phyloP scores from a whole-genome alignment of 2,888 invertebrate species.

The Luperina nickerlii region DNA sequence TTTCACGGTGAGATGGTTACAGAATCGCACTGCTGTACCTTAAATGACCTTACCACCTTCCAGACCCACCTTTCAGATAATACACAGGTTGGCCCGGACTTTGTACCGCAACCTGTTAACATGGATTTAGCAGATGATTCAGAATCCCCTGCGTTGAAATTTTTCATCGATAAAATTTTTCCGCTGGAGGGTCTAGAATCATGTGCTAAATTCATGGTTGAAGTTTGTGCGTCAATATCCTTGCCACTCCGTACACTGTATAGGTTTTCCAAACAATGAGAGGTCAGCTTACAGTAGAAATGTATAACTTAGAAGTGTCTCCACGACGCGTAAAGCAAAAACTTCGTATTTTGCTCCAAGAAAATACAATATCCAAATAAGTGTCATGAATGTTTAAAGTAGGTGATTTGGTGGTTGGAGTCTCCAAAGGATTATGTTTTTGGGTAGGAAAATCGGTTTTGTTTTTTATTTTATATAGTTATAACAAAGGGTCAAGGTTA shows the following conservation, averaged over 20 bases:
- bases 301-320: neutral
- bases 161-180: too few relatives aligned
- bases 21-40: too few relatives aligned
- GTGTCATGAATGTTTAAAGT: conserved; percentile 18
- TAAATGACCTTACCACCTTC: too few relatives aligned
- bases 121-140: too few relatives aligned
- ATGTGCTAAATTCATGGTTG: too few relatives aligned
- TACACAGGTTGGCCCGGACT: too few relatives aligned
- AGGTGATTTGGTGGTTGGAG: conserved; percentile 31
- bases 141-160: too few relatives aligned
- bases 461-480: conserved; percentile 21
- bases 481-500: neutral
- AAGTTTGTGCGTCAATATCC: too few relatives aligned
- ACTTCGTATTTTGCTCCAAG: conserved; percentile 35
- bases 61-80: too few relatives aligned
- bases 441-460: conserved; percentile 8
- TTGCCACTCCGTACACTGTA: neutral
- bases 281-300: neutral
- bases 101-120: too few relatives aligned
- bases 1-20: too few relatives aligned
- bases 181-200: too few relatives aligned
- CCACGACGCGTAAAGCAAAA: conserved; percentile 20
- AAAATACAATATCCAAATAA: conserved; percentile 56
- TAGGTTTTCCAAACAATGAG: neutral
- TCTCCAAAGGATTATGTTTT: conserved; percentile 15